Evolutionary conservation across 2,888 invertebrate genomes (phyloP).

Genomic region (Scrobipalpa atriplicella): DNA sequence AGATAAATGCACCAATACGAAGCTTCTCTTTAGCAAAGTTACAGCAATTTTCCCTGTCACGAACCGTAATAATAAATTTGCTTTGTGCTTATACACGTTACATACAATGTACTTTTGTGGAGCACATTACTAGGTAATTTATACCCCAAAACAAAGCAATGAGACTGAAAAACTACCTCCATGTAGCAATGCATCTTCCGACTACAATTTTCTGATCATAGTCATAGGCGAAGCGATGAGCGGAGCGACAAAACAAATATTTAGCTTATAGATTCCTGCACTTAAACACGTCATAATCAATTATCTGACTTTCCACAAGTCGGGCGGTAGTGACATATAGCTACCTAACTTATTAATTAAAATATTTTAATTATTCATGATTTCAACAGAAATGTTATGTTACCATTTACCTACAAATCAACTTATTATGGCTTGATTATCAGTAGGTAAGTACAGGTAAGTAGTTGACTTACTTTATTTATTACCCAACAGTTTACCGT

Average conservation of each 20-base stretch:
- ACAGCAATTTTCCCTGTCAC: slow-evolving; percentile 1
- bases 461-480: not conserved
- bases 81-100: slow-evolving; percentile 5
- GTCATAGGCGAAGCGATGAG: not conserved
- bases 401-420: too few species aligned
- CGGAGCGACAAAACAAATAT: not conserved
- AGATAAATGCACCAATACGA: slow-evolving; percentile 4
- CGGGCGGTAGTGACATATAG: too few species aligned
- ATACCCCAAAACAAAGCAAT: slow-evolving; percentile 12
- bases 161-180: slow-evolving; percentile 17
- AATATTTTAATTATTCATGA: too few species aligned
- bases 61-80: not conserved
- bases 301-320: too few species aligned
- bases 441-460: too few species aligned
- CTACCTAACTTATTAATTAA: too few species aligned
- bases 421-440: too few species aligned
- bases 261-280: too few species aligned
- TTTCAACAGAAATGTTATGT: too few species aligned
- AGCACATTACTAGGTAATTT: slow-evolving; percentile 18
- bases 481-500: not conserved
- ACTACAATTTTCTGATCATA: not conserved
- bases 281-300: too few species aligned
- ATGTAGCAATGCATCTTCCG: slow-evolving; percentile 15
- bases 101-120: slow-evolving; percentile 35
- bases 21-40: not conserved